These are phyloP conservation scores for Anas capensis DNA, from an alignment of 2,797 vertebrate genomes.

Conservation along the genomic window DNA sequence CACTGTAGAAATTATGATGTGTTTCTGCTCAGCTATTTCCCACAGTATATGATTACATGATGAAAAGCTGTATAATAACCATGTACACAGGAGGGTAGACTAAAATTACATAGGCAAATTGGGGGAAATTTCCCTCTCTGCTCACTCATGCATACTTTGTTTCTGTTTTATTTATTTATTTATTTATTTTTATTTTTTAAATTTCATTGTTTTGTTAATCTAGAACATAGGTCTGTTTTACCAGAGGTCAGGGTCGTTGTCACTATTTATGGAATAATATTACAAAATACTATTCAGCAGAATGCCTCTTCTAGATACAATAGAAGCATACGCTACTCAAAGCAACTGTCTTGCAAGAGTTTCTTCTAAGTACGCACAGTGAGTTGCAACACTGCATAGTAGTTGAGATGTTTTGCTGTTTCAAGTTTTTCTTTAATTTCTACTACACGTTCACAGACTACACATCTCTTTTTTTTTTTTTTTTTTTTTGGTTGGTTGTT, in stretches of 20 bases:
- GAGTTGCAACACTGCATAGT: neutral
- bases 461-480: neutral
- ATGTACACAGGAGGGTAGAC: neutral
- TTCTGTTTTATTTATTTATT: neutral
- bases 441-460: neutral
- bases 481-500: neutral
- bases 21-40: conserved; percentile 32
- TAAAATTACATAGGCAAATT: conserved; percentile 9
- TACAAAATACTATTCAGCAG: neutral
- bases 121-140: neutral
- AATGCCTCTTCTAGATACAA: neutral
- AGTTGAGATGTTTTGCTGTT: neutral
- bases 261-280: neutral
- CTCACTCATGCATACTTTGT: neutral
- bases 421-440: neutral
- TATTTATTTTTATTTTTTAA: too few relatives aligned
- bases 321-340: neutral
- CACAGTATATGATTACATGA: neutral
- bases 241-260: neutral
- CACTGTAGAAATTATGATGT: neutral
- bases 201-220: neutral
- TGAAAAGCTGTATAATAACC: neutral
- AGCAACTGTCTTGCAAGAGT: neutral
- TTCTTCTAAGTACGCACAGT: neutral
- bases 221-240: neutral